phyloP scores from a whole-genome alignment of 2,113 vertebrate genomes.

The Ailurus styani region DNA sequence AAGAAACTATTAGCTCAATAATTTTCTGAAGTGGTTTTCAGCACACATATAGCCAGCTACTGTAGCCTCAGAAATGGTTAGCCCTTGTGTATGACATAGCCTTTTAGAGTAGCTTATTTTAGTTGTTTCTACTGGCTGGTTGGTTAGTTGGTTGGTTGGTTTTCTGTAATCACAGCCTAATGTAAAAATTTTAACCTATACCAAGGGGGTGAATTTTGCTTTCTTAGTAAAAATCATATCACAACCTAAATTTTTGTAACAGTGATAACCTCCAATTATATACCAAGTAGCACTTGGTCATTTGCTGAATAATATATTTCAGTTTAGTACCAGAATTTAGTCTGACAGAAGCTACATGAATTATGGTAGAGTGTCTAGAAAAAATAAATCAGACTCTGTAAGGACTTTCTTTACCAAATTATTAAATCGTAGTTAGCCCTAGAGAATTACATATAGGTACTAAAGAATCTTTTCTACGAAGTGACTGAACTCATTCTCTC shows the following conservation, averaged over 20 bases:
- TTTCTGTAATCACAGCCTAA: slow-evolving; percentile 14
- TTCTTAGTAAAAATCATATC: slow-evolving; percentile 13
- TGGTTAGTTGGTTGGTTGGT: not conserved
- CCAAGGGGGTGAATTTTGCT: not conserved
- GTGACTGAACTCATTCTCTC: not conserved
- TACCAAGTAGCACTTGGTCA: not conserved
- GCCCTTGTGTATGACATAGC: not conserved
- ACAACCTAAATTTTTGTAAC: not conserved
- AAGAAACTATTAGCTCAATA: not conserved
- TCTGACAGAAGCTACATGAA: not conserved
- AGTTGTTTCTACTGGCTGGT: not conserved
- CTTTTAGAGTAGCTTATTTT: not conserved
- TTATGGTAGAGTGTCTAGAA: not conserved
- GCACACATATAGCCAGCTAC: not conserved
- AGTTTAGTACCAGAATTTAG: not conserved
- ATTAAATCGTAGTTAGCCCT: not conserved
- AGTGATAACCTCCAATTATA: slow-evolving; percentile 3
- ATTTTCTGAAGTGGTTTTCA: not conserved
- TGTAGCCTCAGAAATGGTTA: not conserved
- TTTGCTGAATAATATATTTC: slow-evolving; percentile 21
- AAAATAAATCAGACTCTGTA: not conserved
- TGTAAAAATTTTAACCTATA: not conserved
- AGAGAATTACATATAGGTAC: not conserved
- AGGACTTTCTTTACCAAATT: not conserved
- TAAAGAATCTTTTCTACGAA: slow-evolving; percentile 1